Base-by-base conservation (phyloP, 1,140 invertebrate genomes). In the Ceratina japonica region DNA sequence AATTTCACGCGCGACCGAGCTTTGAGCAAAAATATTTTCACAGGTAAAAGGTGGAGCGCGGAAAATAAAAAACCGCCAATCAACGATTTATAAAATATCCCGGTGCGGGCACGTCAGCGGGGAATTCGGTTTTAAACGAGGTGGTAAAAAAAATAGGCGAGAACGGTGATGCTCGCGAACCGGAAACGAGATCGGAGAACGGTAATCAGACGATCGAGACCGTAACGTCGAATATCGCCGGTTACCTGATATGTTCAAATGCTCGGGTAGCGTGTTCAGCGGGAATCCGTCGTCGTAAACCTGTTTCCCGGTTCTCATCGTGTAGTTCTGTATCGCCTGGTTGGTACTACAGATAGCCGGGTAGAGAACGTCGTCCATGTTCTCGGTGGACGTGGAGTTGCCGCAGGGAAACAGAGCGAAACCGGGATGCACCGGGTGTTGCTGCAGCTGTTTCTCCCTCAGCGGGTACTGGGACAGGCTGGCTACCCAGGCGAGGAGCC, bases 261-360 rank as follows among this genome's bases (percentile, higher is more conserved):
- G 93, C 79, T 94, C 94, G 68, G 94, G 91, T 62, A 94, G 88
- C 81, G 93, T 94, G 84, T 94, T 94, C 37, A 94, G 89, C 15
- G 93, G 93, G 84, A 93, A 94, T 74, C 93, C 93, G 80, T 94
- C 94, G 62, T 96, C 96, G 86, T 96, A 96, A 44, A 96, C 95
- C 20, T 96, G 94, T 87, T 96, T 96, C 0, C 95, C 95, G 1
- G 95, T 96, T 69, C 95, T 93, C 89, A 97, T 93, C 8, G 96
- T 96, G 86, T 97, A 97, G 49, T 96, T 97, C 73, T 97, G 95
- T 18, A 97, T 94, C 83, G 97, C 97, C 20, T 96, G 96, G 87
- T 97, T 97, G 1, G 96, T 95, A 83, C 95, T 96, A 87, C 96
- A 97, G 84, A 97, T 96, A 31, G 96, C 95, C 0, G 97, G 96